Evolutionary conservation across 2,888 invertebrate genomes (phyloP), one percentile per base, ranked within the genome.

Genomic region (Trimorus sp.): DNA sequence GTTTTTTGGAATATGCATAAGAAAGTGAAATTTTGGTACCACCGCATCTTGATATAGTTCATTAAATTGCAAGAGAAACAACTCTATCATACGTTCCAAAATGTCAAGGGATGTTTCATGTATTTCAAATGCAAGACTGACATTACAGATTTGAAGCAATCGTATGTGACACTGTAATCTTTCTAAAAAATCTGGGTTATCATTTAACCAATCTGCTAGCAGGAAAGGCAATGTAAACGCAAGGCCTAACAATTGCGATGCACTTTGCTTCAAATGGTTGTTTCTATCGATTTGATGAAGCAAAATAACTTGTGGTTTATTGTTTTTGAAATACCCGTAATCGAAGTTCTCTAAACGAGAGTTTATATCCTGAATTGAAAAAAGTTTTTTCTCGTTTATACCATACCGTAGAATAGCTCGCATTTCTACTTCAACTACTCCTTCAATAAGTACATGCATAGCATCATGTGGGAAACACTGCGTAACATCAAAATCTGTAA

Each of bases 201-300:
- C 48, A 59, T 45, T 14, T 45, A 45, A 42, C 54, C 15, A 66
- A 5, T 54, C 42, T 11, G n/a, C 16, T 16, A 66, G 2, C 14
- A 68, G 16, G 53, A 68, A 68, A 16, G 56, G 68, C n/a, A 56
- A 36, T 45, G 36, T 45, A 56, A 14, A 3, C 26, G 56, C 45
- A n/a, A 68, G 42, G 9, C 42, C 48, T 1, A 68, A n/a, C 12
- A 68, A 53, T 48, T 68, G 56, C 0, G 68, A 42, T 1, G 77
- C 79, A 74, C 74, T 84, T 66, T 84, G 84, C 40, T 73, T 77
- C 15, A 84, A 66, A 51, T 36, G 14, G 2, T 38, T 59, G 15
- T 65, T 36, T 38, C 62, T 62, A 48, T 37, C 11, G 4, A 83
- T 7, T 26, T 76, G 68, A 15, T 75, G n/a, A 15, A 7, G 7